A percentile compares a stretch with the other conserved stretches of the same genome.
Conservation (phyloP, 2,888 invertebrate species). For the Lacanobia oleracea region DNA sequence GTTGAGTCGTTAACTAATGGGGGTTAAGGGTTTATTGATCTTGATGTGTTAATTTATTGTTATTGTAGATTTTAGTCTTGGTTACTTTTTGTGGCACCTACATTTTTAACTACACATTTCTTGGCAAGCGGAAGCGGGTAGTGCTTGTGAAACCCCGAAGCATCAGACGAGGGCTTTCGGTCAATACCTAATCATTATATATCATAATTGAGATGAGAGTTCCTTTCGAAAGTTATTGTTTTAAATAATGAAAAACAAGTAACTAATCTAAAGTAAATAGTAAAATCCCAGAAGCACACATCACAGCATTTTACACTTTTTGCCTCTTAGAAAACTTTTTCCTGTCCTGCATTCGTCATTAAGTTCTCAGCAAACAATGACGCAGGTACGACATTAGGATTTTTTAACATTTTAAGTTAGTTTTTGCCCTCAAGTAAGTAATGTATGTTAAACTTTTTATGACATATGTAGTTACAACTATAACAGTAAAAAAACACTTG, state of each 20-base stretch:
- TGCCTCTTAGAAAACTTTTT: slow-evolving; percentile 27
- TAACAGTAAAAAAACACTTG: background rate
- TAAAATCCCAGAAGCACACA: slow-evolving; percentile 8
- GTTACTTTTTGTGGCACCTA: background rate
- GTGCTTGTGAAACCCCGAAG: background rate
- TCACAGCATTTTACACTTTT: background rate
- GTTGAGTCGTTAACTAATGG: slow-evolving; percentile 30
- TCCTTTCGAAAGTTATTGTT: background rate
- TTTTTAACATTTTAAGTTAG: slow-evolving; percentile 31
- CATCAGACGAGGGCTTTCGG: background rate
- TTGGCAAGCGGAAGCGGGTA: too few species aligned
- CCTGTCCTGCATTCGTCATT: slow-evolving; percentile 10
- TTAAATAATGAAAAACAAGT: background rate
- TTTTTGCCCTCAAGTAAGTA: slow-evolving; percentile 33
- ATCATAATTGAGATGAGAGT: background rate
- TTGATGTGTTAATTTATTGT: slow-evolving; percentile 38
- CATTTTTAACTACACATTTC: background rate
- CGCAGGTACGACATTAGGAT: slow-evolving; percentile 19
- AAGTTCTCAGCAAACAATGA: slow-evolving; percentile 30
- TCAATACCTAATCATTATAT: background rate
- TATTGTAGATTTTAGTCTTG: background rate
- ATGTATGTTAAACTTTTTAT: slow-evolving; percentile 28
- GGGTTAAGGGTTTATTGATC: slow-evolving; percentile 25
- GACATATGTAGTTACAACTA: background rate
- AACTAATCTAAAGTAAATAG: background rate